Base-by-base conservation (phyloP, 2,113 vertebrate species). In the Trogon surrucura region DNA sequence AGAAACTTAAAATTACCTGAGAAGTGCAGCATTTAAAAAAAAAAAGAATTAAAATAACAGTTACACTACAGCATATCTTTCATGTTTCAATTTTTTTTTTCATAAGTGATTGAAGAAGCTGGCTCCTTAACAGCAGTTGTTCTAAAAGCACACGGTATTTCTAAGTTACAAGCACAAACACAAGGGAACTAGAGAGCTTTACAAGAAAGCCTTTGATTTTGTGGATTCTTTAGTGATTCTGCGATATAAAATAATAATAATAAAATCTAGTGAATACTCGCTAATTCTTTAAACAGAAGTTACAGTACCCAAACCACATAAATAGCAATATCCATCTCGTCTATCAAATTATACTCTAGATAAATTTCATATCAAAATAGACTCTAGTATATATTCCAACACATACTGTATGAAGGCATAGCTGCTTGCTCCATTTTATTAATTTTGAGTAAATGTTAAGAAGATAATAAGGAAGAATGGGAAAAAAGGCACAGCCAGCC, bases 161-260 rank as follows among this genome's bases (percentile, higher is more conserved):
- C 25, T 7, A 4, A 88, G 30, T 44, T 88, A 62, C 3, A 34
- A 80, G 14, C 32, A 78, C 12, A 64, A 0, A 0, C 53, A 30
- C 34, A 30, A 95, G 94, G 29, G 32, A 89, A 71, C 22, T 58
- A 70, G 51, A 80, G 11, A 78, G 8, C 45, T 69, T 83, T 70
- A 89, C 27, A 64, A 88, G 54, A 50, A 77, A 18, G 8, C 2
- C 82, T 85, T 77, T 80, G 56, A 90, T 56, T 87, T 57, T 44
- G 30, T 15, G 16, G 71, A 90, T 79, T 83, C 45, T 11, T 72
- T 48, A 48, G 50, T n/a, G 11, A 10, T 56, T 93, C 83, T 50
- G 10, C 36, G 72, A 47, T 29, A 74, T 53, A 21, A 45, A 72
- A 44, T 53, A n/a, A 16, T 3, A 90, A 36, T 19, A 60, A 36